phyloP scores from a whole-genome alignment of 2,797 vertebrate genomes.

The Trachurus trachurus region DNA sequence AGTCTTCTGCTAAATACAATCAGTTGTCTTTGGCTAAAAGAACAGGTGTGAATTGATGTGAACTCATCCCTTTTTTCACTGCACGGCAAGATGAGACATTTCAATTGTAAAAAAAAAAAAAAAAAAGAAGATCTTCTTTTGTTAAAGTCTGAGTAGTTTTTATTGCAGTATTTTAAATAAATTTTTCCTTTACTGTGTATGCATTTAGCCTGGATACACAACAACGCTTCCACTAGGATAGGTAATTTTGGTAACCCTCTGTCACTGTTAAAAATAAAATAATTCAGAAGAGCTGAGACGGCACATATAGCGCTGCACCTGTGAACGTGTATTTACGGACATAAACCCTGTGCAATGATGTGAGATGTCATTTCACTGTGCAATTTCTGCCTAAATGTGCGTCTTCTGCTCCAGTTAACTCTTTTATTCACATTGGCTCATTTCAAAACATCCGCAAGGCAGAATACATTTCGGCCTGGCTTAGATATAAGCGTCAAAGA shows the following conservation, averaged over 20 bases:
- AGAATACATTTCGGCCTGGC: constrained; percentile 65
- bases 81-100: constrained; percentile 12
- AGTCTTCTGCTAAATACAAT: constrained; percentile 4
- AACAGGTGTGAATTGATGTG: constrained; percentile 16
- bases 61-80: constrained; percentile 17
- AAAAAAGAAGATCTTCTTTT: background rate
- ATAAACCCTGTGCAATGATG: constrained; percentile 72
- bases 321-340: constrained; percentile 74
- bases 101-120: constrained; percentile 25
- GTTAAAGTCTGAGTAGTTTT: constrained; percentile 4
- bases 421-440: constrained; percentile 77
- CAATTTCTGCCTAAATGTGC: constrained; percentile 72
- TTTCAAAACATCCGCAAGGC: constrained; percentile 77
- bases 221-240: constrained; percentile 25
- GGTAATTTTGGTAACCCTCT: constrained; percentile 41
- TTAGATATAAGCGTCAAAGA: constrained; percentile 78
- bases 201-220: constrained; percentile 38
- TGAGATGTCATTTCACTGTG: constrained; percentile 74
- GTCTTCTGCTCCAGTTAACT: constrained; percentile 82
- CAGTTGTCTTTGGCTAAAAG: background rate
- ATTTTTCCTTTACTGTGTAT: constrained; percentile 8
- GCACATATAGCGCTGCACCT: constrained; percentile 68
- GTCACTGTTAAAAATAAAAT: constrained; percentile 64
- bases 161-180: constrained; percentile 16
- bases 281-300: constrained; percentile 63